Evolutionary conservation across 1,140 invertebrate genomes (phyloP), one percentile per base, ranked within the genome.

Genomic region (Drosophila grimshawi): DNA sequence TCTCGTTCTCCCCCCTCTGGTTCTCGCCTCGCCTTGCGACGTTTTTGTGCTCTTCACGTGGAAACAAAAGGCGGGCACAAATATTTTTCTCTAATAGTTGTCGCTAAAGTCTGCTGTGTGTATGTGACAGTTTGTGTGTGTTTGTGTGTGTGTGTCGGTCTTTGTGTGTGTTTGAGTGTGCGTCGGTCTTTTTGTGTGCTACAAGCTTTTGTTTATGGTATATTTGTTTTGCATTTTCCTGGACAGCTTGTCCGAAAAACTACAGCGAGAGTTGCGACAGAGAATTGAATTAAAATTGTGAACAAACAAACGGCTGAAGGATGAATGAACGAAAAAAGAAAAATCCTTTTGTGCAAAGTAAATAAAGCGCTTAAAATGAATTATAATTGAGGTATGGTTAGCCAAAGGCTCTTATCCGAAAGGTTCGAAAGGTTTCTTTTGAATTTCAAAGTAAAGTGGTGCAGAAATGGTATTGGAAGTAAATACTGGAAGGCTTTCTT

Each of bases 41-140:
- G 19, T 43, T 43, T 45, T 11, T 41, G 55, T 10, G 10, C 41
- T 39, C 53, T 65, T 29, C 57, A 66, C 57, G 61, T 78, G 77
- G 70, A 55, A 69, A 83, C 79, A 73, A 89, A 85, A 88, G 77
- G 69, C 60, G 43, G 80, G 73, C 85, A 77, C 74, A 88, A 88
- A 88, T 88, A 88, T 88, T 88, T 88, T 78, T 55, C 80, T 81
- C 85, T 88, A 89, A 89, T 83, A 89, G 85, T 88, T 88, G 85
- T 89, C 83, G 85, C 80, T 83, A 89, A 88, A 88, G 76, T 88
- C 88, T 81, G 60, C 49, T 48, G 41, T 65, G 46, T 78, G 27
- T 55, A 41, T 60, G 51, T 70, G 55, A 37, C 5, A 41, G 2
- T 49, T 10, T 73, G 35, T 55, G 7, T 56, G 8, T 74, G 19